Evolutionary conservation across 1,140 invertebrate genomes (phyloP).

Genomic region (Aphaenogaster ashmeadi): DNA sequence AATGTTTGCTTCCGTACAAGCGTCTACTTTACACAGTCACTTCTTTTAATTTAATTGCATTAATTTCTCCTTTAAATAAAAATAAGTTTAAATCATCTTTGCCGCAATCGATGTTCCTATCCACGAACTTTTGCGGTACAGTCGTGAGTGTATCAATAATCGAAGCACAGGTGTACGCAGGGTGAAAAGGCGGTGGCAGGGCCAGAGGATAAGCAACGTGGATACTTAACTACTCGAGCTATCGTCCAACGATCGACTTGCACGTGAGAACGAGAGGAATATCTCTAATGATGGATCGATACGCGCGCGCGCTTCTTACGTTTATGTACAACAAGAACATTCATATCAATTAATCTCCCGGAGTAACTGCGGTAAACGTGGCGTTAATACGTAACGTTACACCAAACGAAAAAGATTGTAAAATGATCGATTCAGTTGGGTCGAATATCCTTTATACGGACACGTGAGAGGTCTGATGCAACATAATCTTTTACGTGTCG

Average conservation of each 20-base stretch:
- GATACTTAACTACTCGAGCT: constrained; percentile 72
- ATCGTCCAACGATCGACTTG: constrained; percentile 72
- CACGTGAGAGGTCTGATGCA: not conserved
- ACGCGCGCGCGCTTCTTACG: constrained; percentile 26
- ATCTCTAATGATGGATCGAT: constrained; percentile 66
- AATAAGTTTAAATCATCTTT: not conserved
- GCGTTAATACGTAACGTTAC: not conserved
- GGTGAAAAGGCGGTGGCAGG: constrained; percentile 28
- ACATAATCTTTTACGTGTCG: not conserved
- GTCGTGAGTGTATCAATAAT: constrained; percentile 40
- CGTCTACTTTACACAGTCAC: not conserved
- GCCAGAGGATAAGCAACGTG: constrained; percentile 58
- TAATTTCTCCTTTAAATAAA: not conserved
- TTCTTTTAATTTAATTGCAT: not conserved
- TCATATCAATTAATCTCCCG: not conserved
- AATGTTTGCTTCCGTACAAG: not conserved
- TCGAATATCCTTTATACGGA: not conserved
- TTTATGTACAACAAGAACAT: constrained; percentile 1
- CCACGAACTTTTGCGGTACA: constrained; percentile 41
- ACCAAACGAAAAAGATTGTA: not conserved
- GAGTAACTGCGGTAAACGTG: not conserved
- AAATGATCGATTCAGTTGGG: too few species aligned
- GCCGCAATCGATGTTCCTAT: not conserved
- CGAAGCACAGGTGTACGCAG: constrained; percentile 59
- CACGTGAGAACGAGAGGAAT: constrained; percentile 64